Evolutionary conservation across 1,140 invertebrate genomes (phyloP).

Genomic region (Orius laevigatus): DNA sequence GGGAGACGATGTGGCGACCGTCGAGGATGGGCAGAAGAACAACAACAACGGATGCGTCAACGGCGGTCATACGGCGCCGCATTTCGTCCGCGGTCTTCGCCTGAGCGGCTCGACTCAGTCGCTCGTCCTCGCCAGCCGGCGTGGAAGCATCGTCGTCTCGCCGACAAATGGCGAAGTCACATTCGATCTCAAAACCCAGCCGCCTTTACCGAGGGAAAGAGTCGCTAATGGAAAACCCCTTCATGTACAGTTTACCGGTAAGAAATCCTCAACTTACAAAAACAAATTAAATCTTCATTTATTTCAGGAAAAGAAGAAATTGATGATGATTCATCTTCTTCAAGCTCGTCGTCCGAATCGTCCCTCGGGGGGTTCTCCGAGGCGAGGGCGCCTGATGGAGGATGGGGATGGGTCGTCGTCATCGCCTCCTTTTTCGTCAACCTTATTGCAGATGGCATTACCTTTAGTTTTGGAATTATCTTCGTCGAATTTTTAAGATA

Average conservation of each 20-base stretch:
- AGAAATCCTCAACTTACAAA: no score
- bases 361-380: constrained; percentile 29
- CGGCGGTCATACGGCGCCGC: constrained; percentile 1
- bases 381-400: constrained; percentile 51
- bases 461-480: constrained; percentile 73
- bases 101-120: constrained; percentile 8
- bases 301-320: not conserved
- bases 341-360: constrained; percentile 6
- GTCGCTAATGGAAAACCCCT: constrained; percentile 8
- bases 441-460: constrained; percentile 77
- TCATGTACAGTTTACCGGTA: constrained; percentile 13
- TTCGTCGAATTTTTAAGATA: constrained; percentile 63
- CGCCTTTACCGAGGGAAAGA: constrained; percentile 2
- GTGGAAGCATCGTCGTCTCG: constrained; percentile 16
- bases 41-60: no score
- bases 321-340: constrained; percentile 6
- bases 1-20: no score
- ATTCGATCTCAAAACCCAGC: constrained; percentile 1
- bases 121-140: constrained; percentile 6
- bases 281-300: not conserved
- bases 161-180: constrained; percentile 13
- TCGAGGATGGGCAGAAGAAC: no score
- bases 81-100: constrained; percentile 4
- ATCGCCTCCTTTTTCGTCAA: constrained; percentile 78
- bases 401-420: constrained; percentile 48